phyloP scores from a whole-genome alignment of 2,797 vertebrate genomes.

The Pristis pectinata region DNA sequence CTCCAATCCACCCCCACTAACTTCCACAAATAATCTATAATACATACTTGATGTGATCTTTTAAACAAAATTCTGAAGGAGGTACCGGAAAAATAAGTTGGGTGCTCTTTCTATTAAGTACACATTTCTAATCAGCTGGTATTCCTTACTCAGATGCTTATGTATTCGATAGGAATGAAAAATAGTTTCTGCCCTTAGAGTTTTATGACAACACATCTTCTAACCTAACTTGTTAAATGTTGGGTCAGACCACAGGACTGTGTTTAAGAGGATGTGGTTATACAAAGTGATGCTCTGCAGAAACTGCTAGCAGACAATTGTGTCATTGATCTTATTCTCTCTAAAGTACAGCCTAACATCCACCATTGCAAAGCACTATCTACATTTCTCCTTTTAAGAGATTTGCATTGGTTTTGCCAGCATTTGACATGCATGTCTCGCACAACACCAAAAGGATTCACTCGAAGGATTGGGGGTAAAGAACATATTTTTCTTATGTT shows the following conservation, averaged over 20 bases:
- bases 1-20: background rate
- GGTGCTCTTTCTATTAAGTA: constrained; percentile 1
- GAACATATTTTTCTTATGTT: background rate
- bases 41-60: background rate
- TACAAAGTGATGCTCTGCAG: background rate
- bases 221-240: background rate
- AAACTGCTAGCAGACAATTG: background rate
- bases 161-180: background rate
- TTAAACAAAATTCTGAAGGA: background rate
- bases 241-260: background rate
- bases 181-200: background rate
- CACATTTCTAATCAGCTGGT: background rate
- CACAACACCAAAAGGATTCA: background rate
- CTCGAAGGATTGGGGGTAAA: background rate
- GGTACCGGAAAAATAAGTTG: background rate
- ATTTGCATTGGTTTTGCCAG: background rate
- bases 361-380: background rate
- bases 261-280: constrained; percentile 20
- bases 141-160: constrained; percentile 12
- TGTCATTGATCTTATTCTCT: background rate
- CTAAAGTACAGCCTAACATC: background rate
- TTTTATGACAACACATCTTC: background rate
- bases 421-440: background rate
- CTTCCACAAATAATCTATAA: background rate
- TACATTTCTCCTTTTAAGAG: background rate